Evolutionary conservation across 2,113 vertebrate species (phyloP).

Genomic region (Peromyscus polionotus): DNA sequence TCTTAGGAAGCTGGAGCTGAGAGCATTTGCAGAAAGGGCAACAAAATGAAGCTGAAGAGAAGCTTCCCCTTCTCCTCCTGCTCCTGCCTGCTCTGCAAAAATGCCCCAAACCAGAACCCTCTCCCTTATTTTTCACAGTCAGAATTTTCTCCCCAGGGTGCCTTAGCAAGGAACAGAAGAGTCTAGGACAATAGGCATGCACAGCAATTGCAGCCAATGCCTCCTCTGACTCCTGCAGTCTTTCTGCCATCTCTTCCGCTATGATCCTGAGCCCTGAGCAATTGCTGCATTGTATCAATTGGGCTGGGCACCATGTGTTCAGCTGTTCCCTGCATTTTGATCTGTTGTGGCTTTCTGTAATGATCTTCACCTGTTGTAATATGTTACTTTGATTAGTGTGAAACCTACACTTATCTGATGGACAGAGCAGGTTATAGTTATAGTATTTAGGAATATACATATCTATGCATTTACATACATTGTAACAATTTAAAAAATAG

Average conservation of each 20-base stretch:
- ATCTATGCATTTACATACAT: neutral
- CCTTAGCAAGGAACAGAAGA: neutral
- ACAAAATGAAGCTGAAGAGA: neutral
- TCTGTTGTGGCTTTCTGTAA: neutral
- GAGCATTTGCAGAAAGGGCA: neutral
- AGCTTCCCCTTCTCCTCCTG: neutral
- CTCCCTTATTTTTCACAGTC: neutral
- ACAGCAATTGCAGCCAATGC: neutral
- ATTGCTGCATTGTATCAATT: neutral
- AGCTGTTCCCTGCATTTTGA: neutral
- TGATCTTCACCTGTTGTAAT: neutral
- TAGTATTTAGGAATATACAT: neutral
- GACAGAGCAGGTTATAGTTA: neutral
- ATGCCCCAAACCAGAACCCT: neutral
- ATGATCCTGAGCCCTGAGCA: neutral
- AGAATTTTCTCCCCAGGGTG: neutral
- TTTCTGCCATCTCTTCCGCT: neutral
- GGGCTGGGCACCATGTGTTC: neutral
- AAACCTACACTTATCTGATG: neutral
- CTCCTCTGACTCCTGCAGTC: too few relatives aligned
- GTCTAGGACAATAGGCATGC: neutral
- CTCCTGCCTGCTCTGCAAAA: neutral
- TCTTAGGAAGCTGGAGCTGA: neutral
- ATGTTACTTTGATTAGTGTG: neutral
- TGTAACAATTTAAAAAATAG: neutral